These are phyloP conservation scores for Anoncus sp. DNA, from an alignment of 2,888 invertebrate species.

Conservation along the genomic window DNA sequence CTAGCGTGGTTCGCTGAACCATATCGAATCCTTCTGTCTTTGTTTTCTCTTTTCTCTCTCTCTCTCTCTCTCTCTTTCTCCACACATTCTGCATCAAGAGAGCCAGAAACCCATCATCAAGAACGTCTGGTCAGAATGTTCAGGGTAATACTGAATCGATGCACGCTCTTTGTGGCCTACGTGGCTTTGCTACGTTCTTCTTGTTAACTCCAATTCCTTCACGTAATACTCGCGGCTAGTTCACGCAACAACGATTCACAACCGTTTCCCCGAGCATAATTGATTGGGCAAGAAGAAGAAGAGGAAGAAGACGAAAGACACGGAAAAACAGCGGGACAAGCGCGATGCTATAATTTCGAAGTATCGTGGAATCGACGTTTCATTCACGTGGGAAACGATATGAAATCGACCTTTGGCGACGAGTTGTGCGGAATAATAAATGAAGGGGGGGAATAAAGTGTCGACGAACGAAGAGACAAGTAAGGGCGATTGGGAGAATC, in stretches of 20 bases:
- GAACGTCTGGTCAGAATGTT: constrained; percentile 69
- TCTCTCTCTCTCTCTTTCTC: background rate
- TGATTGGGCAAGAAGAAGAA: constrained; percentile 26
- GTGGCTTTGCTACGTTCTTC: background rate
- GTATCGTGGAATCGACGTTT: constrained; percentile 10
- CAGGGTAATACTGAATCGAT: constrained; percentile 6
- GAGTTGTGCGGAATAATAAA: constrained; percentile 38
- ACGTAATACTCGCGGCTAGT: background rate
- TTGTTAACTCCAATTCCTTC: constrained; percentile 1
- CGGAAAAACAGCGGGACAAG: background rate
- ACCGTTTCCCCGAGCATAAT: constrained; percentile 26
- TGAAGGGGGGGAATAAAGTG: constrained; percentile 12
- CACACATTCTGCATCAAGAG: background rate
- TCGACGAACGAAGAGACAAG: constrained; percentile 7
- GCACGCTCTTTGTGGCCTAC: background rate
- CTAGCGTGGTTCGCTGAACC: background rate
- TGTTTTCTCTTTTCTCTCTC: background rate
- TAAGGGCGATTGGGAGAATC: background rate
- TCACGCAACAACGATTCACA: constrained; percentile 7
- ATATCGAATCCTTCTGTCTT: background rate
- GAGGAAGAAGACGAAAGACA: constrained; percentile 2
- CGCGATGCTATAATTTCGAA: background rate
- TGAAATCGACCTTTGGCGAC: constrained; percentile 14
- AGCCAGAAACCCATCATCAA: constrained; percentile 76
- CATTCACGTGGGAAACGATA: constrained; percentile 46